phyloP scores from a whole-genome alignment of 2,113 vertebrate genomes.

The Gambusia holbrooki region DNA sequence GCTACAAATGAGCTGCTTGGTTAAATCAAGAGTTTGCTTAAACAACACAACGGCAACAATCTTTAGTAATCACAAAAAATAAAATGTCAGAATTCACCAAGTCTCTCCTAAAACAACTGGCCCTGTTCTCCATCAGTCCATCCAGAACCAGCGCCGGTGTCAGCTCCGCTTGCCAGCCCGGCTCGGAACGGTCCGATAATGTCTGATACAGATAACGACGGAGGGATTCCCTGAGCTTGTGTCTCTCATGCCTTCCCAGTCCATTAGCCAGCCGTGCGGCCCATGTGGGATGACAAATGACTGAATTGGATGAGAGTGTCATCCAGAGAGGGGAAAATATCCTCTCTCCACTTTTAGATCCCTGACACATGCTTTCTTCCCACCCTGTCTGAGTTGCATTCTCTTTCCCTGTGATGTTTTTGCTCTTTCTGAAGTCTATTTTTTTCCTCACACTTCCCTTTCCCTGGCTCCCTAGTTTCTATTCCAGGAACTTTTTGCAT shows the following conservation, averaged over 20 bases:
- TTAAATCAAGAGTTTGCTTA: not conserved
- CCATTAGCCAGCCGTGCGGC: slow-evolving; percentile 56
- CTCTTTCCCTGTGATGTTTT: slow-evolving; percentile 25
- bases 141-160: slow-evolving; percentile 19
- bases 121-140: slow-evolving; percentile 30
- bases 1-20: too few relatives aligned
- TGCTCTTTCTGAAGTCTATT: slow-evolving; percentile 29
- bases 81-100: slow-evolving; percentile 43
- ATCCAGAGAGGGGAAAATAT: not conserved
- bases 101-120: slow-evolving; percentile 12
- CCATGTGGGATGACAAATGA: slow-evolving; percentile 55
- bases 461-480: slow-evolving; percentile 14
- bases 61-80: slow-evolving; percentile 28
- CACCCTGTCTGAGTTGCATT: slow-evolving; percentile 1
- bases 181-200: slow-evolving; percentile 57
- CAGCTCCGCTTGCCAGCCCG: slow-evolving; percentile 45
- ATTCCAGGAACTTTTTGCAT: slow-evolving; percentile 25
- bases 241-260: slow-evolving; percentile 55
- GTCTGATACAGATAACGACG: slow-evolving; percentile 61
- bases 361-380: slow-evolving; percentile 35
- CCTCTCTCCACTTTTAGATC: slow-evolving; percentile 24
- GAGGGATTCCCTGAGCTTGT: slow-evolving; percentile 52
- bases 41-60: not conserved
- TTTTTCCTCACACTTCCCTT: slow-evolving; percentile 13
- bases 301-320: slow-evolving; percentile 57